A percentile compares a stretch with the other conserved stretches of the same genome.
Evolutionary conservation across 2,888 invertebrate species (phyloP).

Genomic region (Esperia sulphurella): DNA sequence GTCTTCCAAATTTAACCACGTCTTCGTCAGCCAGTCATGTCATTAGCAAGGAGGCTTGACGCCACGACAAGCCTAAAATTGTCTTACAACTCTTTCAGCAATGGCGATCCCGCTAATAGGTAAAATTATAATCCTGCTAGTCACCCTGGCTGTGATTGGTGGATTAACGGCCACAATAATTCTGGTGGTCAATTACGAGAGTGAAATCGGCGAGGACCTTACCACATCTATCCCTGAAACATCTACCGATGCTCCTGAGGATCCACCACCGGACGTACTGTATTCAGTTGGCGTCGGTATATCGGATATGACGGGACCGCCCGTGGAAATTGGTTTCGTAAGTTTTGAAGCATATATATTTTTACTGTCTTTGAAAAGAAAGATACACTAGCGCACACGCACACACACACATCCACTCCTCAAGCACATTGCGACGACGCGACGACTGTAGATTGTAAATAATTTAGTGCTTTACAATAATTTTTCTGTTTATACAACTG

Average conservation of each 20-base stretch:
- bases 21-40: too few relatives aligned
- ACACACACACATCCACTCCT: too few relatives aligned
- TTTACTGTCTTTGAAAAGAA: too few relatives aligned
- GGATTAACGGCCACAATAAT: constrained; percentile 37
- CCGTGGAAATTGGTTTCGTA: constrained; percentile 94
- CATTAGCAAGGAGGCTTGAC: too few relatives aligned
- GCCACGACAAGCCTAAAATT: too few relatives aligned
- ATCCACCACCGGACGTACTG: constrained; percentile 13
- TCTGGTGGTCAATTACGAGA: constrained; percentile 34
- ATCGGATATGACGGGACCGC: constrained; percentile 94
- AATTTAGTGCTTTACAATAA: too few relatives aligned
- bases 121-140: constrained; percentile 42
- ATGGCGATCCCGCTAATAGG: constrained; percentile 46
- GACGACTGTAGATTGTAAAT: too few relatives aligned
- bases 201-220: background rate
- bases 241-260: background rate
- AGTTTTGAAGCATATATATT: constrained; percentile 52
- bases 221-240: background rate
- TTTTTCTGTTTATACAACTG: too few relatives aligned
- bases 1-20: too few relatives aligned
- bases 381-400: too few relatives aligned
- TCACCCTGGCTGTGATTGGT: constrained; percentile 37
- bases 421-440: too few relatives aligned
- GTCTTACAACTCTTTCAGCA: constrained; percentile 22
- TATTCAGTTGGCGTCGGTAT: constrained; percentile 89